Percentiles rank a stretch among this genome's conserved stretches.
phyloP scores from a whole-genome alignment of 2,888 invertebrate species.

The Acrocyrtus sp. region DNA sequence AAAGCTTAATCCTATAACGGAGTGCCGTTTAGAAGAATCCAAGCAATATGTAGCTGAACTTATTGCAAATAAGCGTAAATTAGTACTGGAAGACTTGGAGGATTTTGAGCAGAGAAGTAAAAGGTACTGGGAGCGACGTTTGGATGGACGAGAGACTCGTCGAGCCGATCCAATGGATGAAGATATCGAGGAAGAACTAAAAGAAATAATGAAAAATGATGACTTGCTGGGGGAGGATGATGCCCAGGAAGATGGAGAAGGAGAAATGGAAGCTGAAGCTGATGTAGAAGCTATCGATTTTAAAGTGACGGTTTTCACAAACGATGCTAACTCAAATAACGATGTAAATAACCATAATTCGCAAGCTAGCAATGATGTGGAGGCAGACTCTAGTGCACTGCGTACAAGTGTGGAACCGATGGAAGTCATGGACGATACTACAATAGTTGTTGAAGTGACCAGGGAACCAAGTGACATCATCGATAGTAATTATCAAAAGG shows the following conservation, averaged over 20 bases:
- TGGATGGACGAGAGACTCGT: conserved; percentile 53
- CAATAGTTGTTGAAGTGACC: conserved; percentile 16
- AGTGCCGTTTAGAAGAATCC: conserved; percentile 75
- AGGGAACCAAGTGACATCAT: conserved; percentile 50
- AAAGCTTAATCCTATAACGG: conserved; percentile 76
- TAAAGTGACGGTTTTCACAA: conserved; percentile 54
- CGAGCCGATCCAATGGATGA: conserved; percentile 64
- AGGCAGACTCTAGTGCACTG: not conserved
- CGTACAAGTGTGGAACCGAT: conserved; percentile 28
- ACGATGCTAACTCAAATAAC: too few relatives aligned
- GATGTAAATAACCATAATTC: not conserved
- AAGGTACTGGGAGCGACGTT: conserved; percentile 59
- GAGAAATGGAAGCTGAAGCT: conserved; percentile 2
- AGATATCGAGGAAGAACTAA: conserved; percentile 74
- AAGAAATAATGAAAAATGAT: conserved; percentile 70
- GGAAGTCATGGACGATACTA: too few relatives aligned
- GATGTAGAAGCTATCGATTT: conserved; percentile 55
- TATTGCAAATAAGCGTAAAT: conserved; percentile 72
- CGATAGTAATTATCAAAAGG: conserved; percentile 30
- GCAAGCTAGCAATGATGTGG: not conserved
- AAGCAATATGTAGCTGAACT: conserved; percentile 74
- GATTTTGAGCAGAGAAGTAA: conserved; percentile 60
- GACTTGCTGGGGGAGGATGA: conserved; percentile 26
- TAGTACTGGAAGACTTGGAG: conserved; percentile 60
- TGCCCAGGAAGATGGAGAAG: not conserved